phyloP scores from a whole-genome alignment of 30 jellyfish, hydroid and myxozoan species.

The Catostylus mosaicus region DNA sequence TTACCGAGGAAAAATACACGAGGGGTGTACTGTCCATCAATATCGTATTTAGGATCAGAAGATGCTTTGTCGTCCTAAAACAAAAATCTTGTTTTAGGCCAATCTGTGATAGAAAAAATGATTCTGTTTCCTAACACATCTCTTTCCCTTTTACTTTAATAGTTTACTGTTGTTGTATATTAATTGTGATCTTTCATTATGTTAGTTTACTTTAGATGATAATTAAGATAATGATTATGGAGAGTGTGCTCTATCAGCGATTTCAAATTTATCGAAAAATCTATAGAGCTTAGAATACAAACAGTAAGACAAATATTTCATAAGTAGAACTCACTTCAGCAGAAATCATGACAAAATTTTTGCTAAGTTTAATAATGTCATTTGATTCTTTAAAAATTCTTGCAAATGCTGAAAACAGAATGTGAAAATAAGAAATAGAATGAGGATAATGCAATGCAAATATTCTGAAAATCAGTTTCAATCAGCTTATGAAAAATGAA shows the following conservation, averaged over 20 bases:
- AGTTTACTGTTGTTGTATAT: too few relatives aligned
- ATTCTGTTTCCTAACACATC: too few relatives aligned
- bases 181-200: too few relatives aligned
- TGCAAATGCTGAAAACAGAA: constrained; percentile 59
- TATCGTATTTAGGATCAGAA: constrained; percentile 71
- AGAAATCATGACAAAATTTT: constrained; percentile 82
- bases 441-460: not conserved
- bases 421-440: not conserved
- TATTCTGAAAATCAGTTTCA: not conserved
- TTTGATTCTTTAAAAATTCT: constrained; percentile 69
- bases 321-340: constrained; percentile 82
- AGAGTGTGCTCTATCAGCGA: too few relatives aligned
- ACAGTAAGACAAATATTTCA: too few relatives aligned
- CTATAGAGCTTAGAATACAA: too few relatives aligned
- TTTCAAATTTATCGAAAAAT: too few relatives aligned
- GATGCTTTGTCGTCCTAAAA: constrained; percentile 82
- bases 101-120: too few relatives aligned
- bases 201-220: too few relatives aligned
- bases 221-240: too few relatives aligned
- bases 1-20: constrained; percentile 84
- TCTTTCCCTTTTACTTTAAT: too few relatives aligned
- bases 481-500: not conserved
- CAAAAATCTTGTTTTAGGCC: too few relatives aligned
- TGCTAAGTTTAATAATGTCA: constrained; percentile 50
- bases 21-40: constrained; percentile 97